Evolutionary conservation across 2,888 invertebrate species (phyloP).

Genomic region (Synanthedon formicaeformis): DNA sequence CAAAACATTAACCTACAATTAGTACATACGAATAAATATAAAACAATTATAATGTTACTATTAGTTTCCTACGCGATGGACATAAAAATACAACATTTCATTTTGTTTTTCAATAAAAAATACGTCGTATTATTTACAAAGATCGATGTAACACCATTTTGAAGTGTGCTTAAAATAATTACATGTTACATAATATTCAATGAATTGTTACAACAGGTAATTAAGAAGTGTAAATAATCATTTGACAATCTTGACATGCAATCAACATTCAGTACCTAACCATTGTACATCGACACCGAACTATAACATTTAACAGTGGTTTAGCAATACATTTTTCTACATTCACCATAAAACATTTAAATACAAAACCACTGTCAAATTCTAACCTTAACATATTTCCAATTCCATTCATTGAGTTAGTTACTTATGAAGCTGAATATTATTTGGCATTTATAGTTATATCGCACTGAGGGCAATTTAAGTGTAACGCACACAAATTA

Average conservation of each 20-base stretch:
- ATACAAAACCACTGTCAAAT: conserved; percentile 23
- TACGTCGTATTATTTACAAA: conserved; percentile 47
- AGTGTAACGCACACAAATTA: conserved; percentile 23
- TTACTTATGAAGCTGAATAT: conserved; percentile 29
- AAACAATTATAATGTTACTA: conserved; percentile 17
- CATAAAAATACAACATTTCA: conserved; percentile 27
- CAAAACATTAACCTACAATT: conserved; percentile 33
- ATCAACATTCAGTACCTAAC: conserved; percentile 25
- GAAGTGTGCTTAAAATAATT: conserved; percentile 6
- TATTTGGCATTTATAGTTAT: conserved; percentile 18
- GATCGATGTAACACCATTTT: conserved; percentile 20
- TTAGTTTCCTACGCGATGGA: conserved; percentile 37
- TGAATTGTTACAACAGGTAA: conserved; percentile 7
- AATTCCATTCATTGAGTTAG: conserved; percentile 23
- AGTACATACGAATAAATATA: conserved; percentile 42
- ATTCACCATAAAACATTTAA: conserved; percentile 12
- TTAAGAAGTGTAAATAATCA: conserved; percentile 33
- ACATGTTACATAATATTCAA: conserved; percentile 19
- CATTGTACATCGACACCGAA: conserved; percentile 12
- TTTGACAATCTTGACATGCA: conserved; percentile 44
- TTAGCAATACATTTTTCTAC: conserved; percentile 18
- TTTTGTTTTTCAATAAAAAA: conserved; percentile 34
- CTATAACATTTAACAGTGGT: conserved; percentile 13
- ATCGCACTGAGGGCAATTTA: conserved; percentile 43
- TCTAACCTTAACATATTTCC: conserved; percentile 21